Base-by-base conservation (phyloP, 2,113 vertebrate species). In the Apistogramma diplotaenia region DNA sequence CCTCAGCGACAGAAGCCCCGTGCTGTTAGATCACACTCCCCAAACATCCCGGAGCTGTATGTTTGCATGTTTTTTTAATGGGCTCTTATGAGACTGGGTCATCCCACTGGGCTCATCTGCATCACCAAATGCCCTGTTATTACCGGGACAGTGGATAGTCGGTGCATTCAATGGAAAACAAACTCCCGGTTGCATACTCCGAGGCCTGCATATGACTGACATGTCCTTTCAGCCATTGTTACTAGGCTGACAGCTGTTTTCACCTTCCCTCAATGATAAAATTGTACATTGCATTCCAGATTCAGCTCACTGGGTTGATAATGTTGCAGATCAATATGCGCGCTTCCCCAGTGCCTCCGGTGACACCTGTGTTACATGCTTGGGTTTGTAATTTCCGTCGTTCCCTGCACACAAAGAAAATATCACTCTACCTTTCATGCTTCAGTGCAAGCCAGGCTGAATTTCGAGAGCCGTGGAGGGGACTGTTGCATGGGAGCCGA, bases 21-120 rank as follows among this genome's bases (percentile, higher is more conserved):
- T 76, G 49, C 84, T 81, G 57, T 75, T 70, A 88, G 29, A 83
- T 88, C 71, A 70, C 46, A 74, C 43, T 8, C 75, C 76, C 46
- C 46, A 71, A 87, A 76, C 59, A 76, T 81, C 83, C 76, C 8
- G 0, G 18, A 79, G 88, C 78, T 43, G 27, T 49, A 25, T 90
- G 62, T 87, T 87, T 89, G 82, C 16, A 73, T 89, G 76, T 72
- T 82, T 76, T 76, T 82, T 89, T 91, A 92, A 89, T 91, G 59
- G 89, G 81, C 87, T 89, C 88, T 87, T 83, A 5, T 84, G 87
- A 89, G 86, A 89, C 62, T 0, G 6, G 12, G 5, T 81, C 78
- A 84, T 89, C 89, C 88, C 87, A 33, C 40, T 76, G 89, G 87
- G 79, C 76, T 81, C 77, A 74, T 86, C 79, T 62, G 62, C 23